phyloP scores from a whole-genome alignment of 2,797 vertebrate species.

The Craterocephalus amniculus region DNA sequence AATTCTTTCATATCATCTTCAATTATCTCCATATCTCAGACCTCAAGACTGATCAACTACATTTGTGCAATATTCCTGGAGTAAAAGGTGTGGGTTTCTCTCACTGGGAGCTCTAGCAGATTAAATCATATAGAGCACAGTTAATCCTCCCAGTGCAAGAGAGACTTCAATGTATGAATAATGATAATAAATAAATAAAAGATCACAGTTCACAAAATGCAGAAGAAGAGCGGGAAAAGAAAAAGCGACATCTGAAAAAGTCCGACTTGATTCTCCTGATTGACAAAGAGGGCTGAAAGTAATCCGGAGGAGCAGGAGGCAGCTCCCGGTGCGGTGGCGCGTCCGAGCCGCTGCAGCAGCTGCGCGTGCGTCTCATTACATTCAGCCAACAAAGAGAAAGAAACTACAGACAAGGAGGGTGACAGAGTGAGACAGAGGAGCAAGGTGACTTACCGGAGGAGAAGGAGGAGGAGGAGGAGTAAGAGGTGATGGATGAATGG shows the following conservation, averaged over 20 bases:
- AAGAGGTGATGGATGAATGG: slow-evolving; percentile 42
- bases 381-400: slow-evolving; percentile 1
- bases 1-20: neutral
- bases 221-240: neutral
- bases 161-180: neutral
- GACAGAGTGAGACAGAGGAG: neutral
- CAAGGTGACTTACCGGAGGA: slow-evolving; percentile 64
- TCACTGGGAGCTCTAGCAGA: neutral
- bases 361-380: slow-evolving; percentile 3
- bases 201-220: neutral
- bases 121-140: neutral
- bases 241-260: neutral
- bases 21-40: neutral
- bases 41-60: neutral
- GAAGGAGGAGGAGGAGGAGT: slow-evolving; percentile 18
- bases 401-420: neutral
- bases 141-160: neutral
- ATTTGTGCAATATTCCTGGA: neutral
- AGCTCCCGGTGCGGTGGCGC: neutral
- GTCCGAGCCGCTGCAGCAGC: neutral
- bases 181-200: neutral
- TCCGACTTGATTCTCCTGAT: neutral
- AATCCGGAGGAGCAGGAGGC: neutral
- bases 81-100: neutral
- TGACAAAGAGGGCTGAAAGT: neutral